Evolutionary conservation across 2,797 vertebrate species (phyloP), one percentile per base, ranked within the genome.

Genomic region (Tachyglossus aculeatus): DNA sequence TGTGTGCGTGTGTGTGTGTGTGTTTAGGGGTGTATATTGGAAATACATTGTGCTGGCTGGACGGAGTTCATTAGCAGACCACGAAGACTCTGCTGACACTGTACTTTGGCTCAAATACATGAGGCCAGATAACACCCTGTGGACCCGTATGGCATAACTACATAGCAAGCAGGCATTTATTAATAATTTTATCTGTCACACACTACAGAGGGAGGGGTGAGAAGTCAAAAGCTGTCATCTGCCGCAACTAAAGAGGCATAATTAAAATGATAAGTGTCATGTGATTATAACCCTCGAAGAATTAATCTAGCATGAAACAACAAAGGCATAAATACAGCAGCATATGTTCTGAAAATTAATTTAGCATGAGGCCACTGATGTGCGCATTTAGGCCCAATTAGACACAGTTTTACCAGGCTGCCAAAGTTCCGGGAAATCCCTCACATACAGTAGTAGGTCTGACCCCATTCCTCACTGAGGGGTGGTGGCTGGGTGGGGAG

Each of bases 81-180:
- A 40, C n/a, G 86, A 75, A 89, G 88, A 74, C 79, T 84, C 78
- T 83, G 70, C 88, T 89, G 86, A 88, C 86, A 87, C 76, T 76
- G 85, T 84, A 84, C 77, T 71, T 71, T 22, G 82, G 74, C 70
- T 80, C 88, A 91, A 90, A 90, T 88, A 88, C 86, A 86, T 55
- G 80, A 88, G 88, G 86, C 82, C 64, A 81, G 9, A 65, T 73
- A 61, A n/a, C 80, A 89, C 90, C 89, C 89, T 62, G 72, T 89
- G 86, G 90, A 87, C 88, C 88, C 77, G 85, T 86, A 88, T 81
- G 88, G 89, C 85, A 88, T 86, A 89, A 83, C 90, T 88, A 88
- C 89, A 89, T 89, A 90, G 91, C 88, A 90, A 93, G 91, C 88
- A 92, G 88, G 88, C 91, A 90, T 89, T 93, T 92, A 91, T 92